Evolutionary conservation across 2,113 vertebrate genomes (phyloP).

Genomic region (Pardalotus punctatus): DNA sequence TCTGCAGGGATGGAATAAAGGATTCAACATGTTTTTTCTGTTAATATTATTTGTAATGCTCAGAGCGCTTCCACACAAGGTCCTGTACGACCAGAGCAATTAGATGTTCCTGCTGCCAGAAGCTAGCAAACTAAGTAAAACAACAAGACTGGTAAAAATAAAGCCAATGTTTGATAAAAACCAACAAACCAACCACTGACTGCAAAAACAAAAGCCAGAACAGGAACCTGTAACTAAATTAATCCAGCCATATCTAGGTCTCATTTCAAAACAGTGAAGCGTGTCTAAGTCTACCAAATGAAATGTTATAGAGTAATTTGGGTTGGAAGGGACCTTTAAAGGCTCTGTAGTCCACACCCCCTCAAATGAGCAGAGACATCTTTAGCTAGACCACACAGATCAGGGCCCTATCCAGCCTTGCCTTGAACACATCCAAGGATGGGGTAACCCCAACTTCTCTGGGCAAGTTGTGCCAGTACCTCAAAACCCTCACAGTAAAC

Average conservation of each 20-base stretch:
- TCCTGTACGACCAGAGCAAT: not conserved
- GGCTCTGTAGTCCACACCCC: rapidly evolving
- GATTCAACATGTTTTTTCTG: constrained; percentile 17
- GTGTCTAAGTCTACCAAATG: not conserved
- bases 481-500: not conserved
- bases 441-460: not conserved
- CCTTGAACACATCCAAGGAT: not conserved
- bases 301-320: not conserved
- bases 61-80: not conserved
- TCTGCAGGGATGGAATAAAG: constrained; percentile 20
- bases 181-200: not conserved
- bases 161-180: not conserved
- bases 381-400: not conserved
- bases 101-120: not conserved
- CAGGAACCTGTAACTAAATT: not conserved
- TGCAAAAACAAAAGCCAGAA: not conserved
- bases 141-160: not conserved
- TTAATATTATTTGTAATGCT: constrained; percentile 8
- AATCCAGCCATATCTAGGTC: not conserved
- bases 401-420: not conserved
- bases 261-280: not conserved
- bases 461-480: not conserved
- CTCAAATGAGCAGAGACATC: not conserved
- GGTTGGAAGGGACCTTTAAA: not conserved
- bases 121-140: not conserved